Evolutionary conservation across 2,888 invertebrate species (phyloP), one percentile per base, ranked within the genome.

Genomic region (Baronia brevicornis): DNA sequence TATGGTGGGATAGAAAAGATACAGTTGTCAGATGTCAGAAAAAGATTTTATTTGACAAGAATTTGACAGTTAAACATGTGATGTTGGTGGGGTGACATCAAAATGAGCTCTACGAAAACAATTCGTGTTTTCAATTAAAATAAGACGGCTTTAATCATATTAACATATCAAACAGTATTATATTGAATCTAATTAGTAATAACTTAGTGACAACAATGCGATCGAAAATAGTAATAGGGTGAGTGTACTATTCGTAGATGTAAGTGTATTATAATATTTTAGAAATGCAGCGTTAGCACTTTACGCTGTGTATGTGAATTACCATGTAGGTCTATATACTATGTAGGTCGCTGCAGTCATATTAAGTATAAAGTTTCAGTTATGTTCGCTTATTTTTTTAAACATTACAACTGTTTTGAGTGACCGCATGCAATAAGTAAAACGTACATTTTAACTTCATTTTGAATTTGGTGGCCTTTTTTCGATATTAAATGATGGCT

Each of bases 181-280:
- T 28, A 21, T 14, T 22, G 13, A 17, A 31, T 33, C 12, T 59
- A 20, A 18, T 26, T 29, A 27, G 27, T 14, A 20, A n/a, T 15
- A n/a, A 12, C 17, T 23, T 8, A 8, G 4, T 4, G 8, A 10
- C 19, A 25, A 46, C 26, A 30, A 48, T 47, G 48, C 43, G 41
- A 3, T 40, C 50, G 15, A 47, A 37, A 20, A 25, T 45, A 14
- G 28, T 47, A 11, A 45, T 52, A 27, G 39, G 46, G 51, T 51
- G 29, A 46, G 51, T 41, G 19, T 26, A 17, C 15, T 26, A 9
- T 9, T 28, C 6, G 11, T 2, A 4, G 22, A 24, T 32, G 9
- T 12, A 30, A 24, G 17, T 20, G n/a, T 33, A 33, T 10, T 25
- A 26, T 11, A 13, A 34, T 15, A 17, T 5, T 24, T 25, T 22